A percentile compares a stretch with the other conserved stretches of the same genome.
These are phyloP conservation scores for Nephotettix cincticeps DNA, from an alignment of 1,140 invertebrate genomes.

Conservation along the genomic window DNA sequence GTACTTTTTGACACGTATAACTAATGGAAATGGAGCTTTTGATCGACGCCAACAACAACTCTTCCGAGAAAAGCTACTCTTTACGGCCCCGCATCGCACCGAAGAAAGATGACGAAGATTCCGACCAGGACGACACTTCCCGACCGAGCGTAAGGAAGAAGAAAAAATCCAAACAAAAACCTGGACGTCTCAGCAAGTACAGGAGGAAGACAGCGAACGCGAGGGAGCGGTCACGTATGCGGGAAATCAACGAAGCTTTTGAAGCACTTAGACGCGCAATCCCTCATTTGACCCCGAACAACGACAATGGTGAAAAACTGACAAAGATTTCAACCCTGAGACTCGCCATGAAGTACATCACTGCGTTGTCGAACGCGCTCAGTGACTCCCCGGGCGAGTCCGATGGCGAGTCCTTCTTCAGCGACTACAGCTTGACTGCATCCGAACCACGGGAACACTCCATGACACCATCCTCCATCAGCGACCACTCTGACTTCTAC, in stretches of 20 bases:
- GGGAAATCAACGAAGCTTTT: constrained; percentile 86
- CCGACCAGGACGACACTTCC: constrained; percentile 32
- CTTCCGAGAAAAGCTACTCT: constrained; percentile 39
- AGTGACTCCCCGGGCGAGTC: constrained; percentile 29
- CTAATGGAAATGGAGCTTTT: constrained; percentile 43
- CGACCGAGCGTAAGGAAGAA: constrained; percentile 36
- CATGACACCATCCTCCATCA: constrained; percentile 19
- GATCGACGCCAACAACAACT: constrained; percentile 40
- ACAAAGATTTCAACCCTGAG: constrained; percentile 86
- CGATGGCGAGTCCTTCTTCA: constrained; percentile 32
- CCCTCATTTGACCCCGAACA: constrained; percentile 48
- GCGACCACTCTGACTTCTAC: constrained; percentile 27
- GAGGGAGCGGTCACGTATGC: constrained; percentile 78
- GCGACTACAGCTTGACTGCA: constrained; percentile 22
- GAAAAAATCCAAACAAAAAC: constrained; percentile 62
- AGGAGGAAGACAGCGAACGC: constrained; percentile 86
- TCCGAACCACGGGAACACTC: constrained; percentile 23
- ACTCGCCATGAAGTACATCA: constrained; percentile 85
- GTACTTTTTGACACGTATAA: no score
- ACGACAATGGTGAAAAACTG: constrained; percentile 60
- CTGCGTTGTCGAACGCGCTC: constrained; percentile 56
- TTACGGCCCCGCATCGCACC: constrained; percentile 31
- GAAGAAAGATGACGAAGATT: constrained; percentile 36
- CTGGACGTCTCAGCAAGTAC: constrained; percentile 86
- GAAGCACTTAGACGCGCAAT: constrained; percentile 74